Evolutionary conservation across 2,888 invertebrate genomes (phyloP).

Genomic region (Diaperis boleti): DNA sequence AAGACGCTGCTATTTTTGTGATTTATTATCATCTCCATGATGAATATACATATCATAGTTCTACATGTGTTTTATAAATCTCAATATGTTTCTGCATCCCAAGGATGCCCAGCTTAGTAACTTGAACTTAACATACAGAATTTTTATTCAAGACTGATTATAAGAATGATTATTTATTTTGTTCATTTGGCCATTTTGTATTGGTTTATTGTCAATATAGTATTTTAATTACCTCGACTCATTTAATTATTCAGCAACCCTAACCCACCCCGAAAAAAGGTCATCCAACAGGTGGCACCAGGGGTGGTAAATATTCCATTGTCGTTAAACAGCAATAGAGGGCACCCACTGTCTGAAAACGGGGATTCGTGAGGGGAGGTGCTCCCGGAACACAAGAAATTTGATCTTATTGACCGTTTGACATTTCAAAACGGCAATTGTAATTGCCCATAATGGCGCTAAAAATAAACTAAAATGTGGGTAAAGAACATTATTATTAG

Average conservation of each 20-base stretch:
- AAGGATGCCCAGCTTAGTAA: background rate
- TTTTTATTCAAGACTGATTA: conserved; percentile 34
- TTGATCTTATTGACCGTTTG: too few relatives aligned
- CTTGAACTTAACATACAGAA: conserved; percentile 20
- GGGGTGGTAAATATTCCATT: background rate
- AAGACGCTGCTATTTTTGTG: conserved; percentile 8
- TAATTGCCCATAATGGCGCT: too few relatives aligned
- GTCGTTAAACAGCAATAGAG: background rate
- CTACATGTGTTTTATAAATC: conserved; percentile 5
- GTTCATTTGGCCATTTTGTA: conserved; percentile 32
- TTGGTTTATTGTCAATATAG: conserved; percentile 25
- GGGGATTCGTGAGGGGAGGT: background rate
- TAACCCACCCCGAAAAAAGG: background rate
- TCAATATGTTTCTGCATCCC: background rate
- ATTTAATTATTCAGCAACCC: background rate
- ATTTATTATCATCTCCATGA: conserved; percentile 2
- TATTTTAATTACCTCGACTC: conserved; percentile 15
- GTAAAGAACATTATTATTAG: too few relatives aligned
- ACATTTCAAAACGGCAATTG: too few relatives aligned
- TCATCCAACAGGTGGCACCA: conserved; percentile 10
- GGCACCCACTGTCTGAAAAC: background rate
- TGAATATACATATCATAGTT: conserved; percentile 29
- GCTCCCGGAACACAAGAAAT: background rate
- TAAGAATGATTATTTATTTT: conserved; percentile 26
- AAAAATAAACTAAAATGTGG: too few relatives aligned